Conservation (phyloP, 2,113 vertebrate species). For the Lates calcarifer region DNA sequence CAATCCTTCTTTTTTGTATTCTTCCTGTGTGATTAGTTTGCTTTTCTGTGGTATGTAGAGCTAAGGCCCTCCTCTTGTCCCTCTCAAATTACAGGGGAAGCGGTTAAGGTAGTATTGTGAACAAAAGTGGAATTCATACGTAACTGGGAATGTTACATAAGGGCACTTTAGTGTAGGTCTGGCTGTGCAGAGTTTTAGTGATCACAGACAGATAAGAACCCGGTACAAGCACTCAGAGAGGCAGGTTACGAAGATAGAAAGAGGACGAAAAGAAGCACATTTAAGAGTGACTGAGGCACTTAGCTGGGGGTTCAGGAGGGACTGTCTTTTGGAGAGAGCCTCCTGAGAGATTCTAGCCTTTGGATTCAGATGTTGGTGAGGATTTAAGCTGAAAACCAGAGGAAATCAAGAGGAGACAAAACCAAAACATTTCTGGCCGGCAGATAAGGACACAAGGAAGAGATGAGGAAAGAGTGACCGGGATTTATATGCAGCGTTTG, state of each 20-base stretch:
- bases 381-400: not conserved
- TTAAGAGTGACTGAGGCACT: constrained; percentile 24
- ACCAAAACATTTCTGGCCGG: not conserved
- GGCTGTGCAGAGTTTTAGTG: constrained; percentile 21
- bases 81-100: constrained; percentile 53
- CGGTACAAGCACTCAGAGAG: constrained; percentile 48
- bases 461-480: constrained; percentile 21
- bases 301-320: not conserved
- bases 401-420: constrained; percentile 11
- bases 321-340: not conserved
- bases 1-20: not conserved
- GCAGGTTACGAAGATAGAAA: constrained; percentile 34
- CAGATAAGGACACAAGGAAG: not conserved
- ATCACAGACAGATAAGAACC: constrained; percentile 39
- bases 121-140: constrained; percentile 58
- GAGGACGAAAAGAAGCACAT: constrained; percentile 5
- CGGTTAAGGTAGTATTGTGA: constrained; percentile 47
- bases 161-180: constrained; percentile 46
- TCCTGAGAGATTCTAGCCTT: constrained; percentile 11
- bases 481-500: not conserved
- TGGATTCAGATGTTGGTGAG: constrained; percentile 21
- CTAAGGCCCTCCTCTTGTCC: constrained; percentile 49
- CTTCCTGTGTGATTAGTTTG: constrained; percentile 2
- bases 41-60: not conserved
- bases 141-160: constrained; percentile 75